Conservation (phyloP, 1,140 invertebrate genomes). For the Chelonus insularis region DNA sequence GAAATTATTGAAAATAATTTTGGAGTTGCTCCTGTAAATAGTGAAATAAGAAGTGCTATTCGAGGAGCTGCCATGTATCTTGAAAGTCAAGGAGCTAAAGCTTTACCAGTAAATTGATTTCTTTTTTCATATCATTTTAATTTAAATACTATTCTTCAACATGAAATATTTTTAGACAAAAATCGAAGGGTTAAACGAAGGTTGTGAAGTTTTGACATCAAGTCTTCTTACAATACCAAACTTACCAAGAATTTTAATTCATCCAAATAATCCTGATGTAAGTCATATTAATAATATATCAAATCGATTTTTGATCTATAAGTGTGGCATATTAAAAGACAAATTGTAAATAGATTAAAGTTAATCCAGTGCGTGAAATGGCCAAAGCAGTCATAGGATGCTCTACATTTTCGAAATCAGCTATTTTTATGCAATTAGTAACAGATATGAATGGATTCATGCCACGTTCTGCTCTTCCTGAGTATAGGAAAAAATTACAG, state of each 20-base stretch:
- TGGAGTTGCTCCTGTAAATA: constrained; percentile 56
- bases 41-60: constrained; percentile 59
- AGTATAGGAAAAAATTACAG: constrained; percentile 46
- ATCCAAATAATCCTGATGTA: constrained; percentile 61
- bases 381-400: constrained; percentile 52
- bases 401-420: constrained; percentile 52
- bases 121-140: too few relatives aligned
- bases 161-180: constrained; percentile 22
- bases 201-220: constrained; percentile 5
- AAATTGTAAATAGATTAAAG: constrained; percentile 45
- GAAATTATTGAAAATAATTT: constrained; percentile 63
- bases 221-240: constrained; percentile 60
- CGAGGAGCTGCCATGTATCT: constrained; percentile 56
- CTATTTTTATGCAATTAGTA: constrained; percentile 50
- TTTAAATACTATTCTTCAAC: too few relatives aligned
- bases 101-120: too few relatives aligned
- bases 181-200: constrained; percentile 5
- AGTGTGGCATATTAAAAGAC: too few relatives aligned
- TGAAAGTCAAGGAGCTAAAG: constrained; percentile 41
- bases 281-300: too few relatives aligned
- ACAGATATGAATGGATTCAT: constrained; percentile 53
- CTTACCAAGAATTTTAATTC: constrained; percentile 58
- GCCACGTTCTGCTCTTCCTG: constrained; percentile 33
- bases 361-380: constrained; percentile 53
- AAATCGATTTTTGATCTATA: too few relatives aligned